Evolutionary conservation across 1,140 invertebrate species (phyloP), one percentile per base, ranked within the genome.

Genomic region (Drosophila ercepeae): DNA sequence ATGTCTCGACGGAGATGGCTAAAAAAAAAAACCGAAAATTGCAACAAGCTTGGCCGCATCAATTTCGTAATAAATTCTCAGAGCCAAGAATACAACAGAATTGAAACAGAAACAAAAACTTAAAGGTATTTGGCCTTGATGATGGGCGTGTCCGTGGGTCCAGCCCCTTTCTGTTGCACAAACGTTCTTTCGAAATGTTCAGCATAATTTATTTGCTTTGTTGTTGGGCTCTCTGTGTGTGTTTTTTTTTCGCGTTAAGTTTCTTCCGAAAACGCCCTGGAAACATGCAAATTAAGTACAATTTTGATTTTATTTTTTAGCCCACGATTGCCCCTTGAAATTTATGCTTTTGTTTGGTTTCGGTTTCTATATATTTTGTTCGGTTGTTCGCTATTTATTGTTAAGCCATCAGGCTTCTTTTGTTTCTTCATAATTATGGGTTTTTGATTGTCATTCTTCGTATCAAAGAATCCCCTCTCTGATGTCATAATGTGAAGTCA

Each of bases 271-370:
- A 42, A 79, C 72, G 67, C 54, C 68, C 77, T 65, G 72, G 50
- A 64, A 76, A 57, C 81, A 86, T 86, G 81, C 81, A 86, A 86
- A 88, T 86, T 86, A 73, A 73, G 69, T 73, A 60, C 75, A 78
- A 79, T 71, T 81, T 68, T 76, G 59, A 63, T 64, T 64, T 61
- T 69, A 61, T 75, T 75, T 68, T 41, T 61, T 51, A 6, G 19
- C 41, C 55, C 4, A 23, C 21, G 61, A 53, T 59, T 82, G 61
- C 71, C 59, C 58, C 72, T 71, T 59, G 34, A 83, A 75, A 72
- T 75, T 64, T 58, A 53, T 69, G 50, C 60, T 70, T 72, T 58
- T 73, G 71, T 50, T 71, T 25, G 39, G 8, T 14, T 45, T n/a
- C n/a, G n/a, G n/a, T n/a, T n/a, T 27, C 7, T 27, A 27, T 8